phyloP scores from a whole-genome alignment of 2,888 invertebrate species.

The Matsumyia berberina region DNA sequence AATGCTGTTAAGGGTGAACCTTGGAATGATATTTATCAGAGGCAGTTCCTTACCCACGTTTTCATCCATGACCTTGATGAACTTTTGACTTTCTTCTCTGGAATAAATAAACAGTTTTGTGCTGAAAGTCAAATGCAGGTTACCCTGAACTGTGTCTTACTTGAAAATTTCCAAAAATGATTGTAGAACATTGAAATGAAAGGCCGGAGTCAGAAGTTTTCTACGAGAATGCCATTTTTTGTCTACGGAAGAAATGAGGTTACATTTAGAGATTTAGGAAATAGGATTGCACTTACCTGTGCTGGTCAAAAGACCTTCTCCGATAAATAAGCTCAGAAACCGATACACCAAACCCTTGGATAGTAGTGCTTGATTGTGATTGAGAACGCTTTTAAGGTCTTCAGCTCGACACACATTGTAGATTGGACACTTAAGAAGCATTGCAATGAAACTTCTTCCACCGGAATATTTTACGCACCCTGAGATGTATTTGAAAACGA shows the following conservation, averaged over 20 bases:
- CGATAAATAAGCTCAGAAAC: constrained; percentile 85
- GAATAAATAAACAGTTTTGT: constrained; percentile 4
- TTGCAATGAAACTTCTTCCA: constrained; percentile 81
- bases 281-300: constrained; percentile 78
- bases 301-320: constrained; percentile 85
- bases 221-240: constrained; percentile 87
- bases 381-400: constrained; percentile 85
- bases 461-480: constrained; percentile 67
- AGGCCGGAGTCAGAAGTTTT: constrained; percentile 88
- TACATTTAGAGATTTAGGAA: too few species aligned
- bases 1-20: constrained; percentile 87
- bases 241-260: constrained; percentile 77
- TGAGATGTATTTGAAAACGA: constrained; percentile 78
- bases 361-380: constrained; percentile 85
- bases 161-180: constrained; percentile 83
- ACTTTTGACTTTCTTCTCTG: constrained; percentile 83
- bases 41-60: constrained; percentile 80
- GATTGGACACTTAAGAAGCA: constrained; percentile 78
- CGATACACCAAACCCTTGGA: constrained; percentile 85
- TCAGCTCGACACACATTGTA: constrained; percentile 84
- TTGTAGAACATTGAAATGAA: constrained; percentile 87
- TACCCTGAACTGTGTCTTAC: constrained; percentile 78
- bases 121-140: background rate
- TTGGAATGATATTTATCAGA: constrained; percentile 86
- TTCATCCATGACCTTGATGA: constrained; percentile 80